Evolutionary conservation across 1,140 invertebrate genomes (phyloP).

Genomic region (Metaphire vulgaris): DNA sequence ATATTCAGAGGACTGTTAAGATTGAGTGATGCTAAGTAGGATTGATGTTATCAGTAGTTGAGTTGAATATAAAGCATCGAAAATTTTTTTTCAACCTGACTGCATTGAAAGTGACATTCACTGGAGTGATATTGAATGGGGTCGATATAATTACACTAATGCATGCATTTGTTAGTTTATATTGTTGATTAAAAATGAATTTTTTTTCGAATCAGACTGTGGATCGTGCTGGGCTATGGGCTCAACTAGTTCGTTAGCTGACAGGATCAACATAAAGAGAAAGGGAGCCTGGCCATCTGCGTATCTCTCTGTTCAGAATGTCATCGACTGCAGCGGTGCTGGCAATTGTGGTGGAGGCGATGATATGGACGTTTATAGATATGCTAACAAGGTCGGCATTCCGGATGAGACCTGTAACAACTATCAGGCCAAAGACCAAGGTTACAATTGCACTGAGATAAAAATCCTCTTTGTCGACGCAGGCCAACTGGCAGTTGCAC

Average conservation of each 20-base stretch:
- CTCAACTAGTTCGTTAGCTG: slow-evolving; percentile 53
- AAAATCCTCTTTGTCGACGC: too few relatives aligned
- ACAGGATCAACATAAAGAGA: slow-evolving; percentile 55
- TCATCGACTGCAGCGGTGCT: slow-evolving; percentile 53
- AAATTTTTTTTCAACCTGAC: neutral
- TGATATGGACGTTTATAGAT: slow-evolving; percentile 49
- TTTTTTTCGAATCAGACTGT: slow-evolving; percentile 49
- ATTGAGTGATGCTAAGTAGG: too few relatives aligned
- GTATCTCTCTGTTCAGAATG: slow-evolving; percentile 52
- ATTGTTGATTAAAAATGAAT: neutral
- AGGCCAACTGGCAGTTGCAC: too few relatives aligned
- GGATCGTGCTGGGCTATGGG: slow-evolving; percentile 57
- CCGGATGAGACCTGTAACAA: slow-evolving; percentile 57
- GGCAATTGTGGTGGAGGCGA: slow-evolving; percentile 47
- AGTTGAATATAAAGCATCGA: too few relatives aligned
- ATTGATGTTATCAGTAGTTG: too few relatives aligned
- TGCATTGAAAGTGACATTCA: neutral
- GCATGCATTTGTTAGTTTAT: neutral
- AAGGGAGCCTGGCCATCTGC: slow-evolving; percentile 53
- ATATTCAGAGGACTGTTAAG: too few relatives aligned
- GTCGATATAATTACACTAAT: neutral
- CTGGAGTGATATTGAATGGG: neutral
- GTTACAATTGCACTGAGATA: too few relatives aligned
- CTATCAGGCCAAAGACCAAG: slow-evolving; percentile 55
- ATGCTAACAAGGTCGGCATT: slow-evolving; percentile 53